A percentile compares a stretch with the other conserved stretches of the same genome.
These are phyloP conservation scores for Furcifer pardalis DNA, from an alignment of 2,797 vertebrate species.

Conservation along the genomic window DNA sequence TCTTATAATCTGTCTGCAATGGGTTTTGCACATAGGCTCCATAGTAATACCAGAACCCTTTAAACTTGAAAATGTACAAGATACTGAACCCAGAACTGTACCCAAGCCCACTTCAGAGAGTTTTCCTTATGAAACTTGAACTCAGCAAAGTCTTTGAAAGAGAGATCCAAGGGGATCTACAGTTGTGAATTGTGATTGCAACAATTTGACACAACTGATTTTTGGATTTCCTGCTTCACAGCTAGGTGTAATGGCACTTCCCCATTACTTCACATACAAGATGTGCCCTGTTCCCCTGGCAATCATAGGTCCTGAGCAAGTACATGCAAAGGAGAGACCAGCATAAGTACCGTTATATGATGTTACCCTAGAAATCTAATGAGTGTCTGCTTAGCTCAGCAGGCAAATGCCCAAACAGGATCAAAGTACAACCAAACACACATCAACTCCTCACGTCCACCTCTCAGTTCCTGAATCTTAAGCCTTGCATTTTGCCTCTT, in stretches of 20 bases:
- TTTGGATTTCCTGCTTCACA: background rate
- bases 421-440: background rate
- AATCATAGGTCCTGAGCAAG: background rate
- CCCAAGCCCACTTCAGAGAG: background rate
- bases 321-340: background rate
- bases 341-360: background rate
- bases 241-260: no score
- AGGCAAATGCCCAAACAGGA: background rate
- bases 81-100: background rate
- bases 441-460: background rate
- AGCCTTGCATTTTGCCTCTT: no score
- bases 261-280: background rate
- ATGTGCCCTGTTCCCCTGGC: no score
- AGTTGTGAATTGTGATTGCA: background rate
- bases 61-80: no score
- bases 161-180: background rate
- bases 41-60: background rate
- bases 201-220: background rate
- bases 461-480: background rate
- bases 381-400: background rate
- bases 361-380: background rate
- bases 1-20: background rate
- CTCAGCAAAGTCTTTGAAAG: background rate
- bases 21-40: background rate
- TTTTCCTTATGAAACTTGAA: background rate